Percentiles rank a stretch among this genome's conserved stretches.
phyloP scores from a whole-genome alignment of 2,888 invertebrate genomes.

The Stramonita haemastoma region DNA sequence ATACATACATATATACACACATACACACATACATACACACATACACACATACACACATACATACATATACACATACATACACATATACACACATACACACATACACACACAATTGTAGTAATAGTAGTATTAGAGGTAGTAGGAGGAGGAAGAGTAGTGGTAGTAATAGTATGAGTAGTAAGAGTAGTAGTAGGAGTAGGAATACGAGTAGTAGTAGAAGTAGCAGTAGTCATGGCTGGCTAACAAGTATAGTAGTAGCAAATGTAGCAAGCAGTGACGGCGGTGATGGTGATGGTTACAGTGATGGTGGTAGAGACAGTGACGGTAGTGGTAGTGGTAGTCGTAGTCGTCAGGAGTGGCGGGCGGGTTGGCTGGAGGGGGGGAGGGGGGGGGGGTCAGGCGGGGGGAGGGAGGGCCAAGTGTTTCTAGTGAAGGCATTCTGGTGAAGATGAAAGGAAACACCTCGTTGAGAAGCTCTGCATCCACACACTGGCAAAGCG shows the following conservation, averaged over 20 bases:
- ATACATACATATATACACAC: not conserved
- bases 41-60: not conserved
- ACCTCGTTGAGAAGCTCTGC: not conserved
- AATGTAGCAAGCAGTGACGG: not conserved
- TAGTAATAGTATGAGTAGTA: too few relatives aligned
- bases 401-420: not conserved
- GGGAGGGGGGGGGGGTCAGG: too few relatives aligned
- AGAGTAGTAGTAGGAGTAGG: not conserved
- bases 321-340: not conserved
- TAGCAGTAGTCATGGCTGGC: too few relatives aligned
- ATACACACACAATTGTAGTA: not conserved
- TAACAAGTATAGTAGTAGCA: too few relatives aligned
- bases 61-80: not conserved
- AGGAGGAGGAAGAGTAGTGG: too few relatives aligned
- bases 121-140: too few relatives aligned
- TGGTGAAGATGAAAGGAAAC: constrained; percentile 4
- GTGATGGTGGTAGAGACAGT: not conserved
- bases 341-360: not conserved
- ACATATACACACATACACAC: not conserved
- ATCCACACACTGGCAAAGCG: not conserved
- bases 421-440: not conserved
- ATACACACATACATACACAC: not conserved
- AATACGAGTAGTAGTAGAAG: too few relatives aligned
- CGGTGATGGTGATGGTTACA: not conserved
- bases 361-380: too few relatives aligned